Evolutionary conservation across 2,797 vertebrate genomes (phyloP).

Genomic region (Tragelaphus eurycerus): DNA sequence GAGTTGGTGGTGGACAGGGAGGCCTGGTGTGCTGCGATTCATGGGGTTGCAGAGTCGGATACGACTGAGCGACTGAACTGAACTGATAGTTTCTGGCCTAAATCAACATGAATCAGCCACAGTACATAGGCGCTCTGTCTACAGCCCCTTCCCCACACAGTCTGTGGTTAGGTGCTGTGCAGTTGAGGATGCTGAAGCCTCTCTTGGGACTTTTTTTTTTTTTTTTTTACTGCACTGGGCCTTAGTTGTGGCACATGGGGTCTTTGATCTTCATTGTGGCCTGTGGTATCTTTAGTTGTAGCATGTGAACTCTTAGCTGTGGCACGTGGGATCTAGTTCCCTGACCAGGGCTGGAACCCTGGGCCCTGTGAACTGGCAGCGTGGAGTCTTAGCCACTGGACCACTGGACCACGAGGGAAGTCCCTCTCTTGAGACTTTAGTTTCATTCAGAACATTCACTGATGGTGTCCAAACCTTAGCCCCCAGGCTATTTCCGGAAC

Average conservation of each 20-base stretch:
- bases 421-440: background rate
- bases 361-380: background rate
- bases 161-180: background rate
- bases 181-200: background rate
- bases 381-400: background rate
- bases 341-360: background rate
- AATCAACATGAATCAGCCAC: background rate
- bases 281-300: background rate
- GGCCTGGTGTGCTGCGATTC: too few relatives aligned
- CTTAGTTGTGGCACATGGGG: background rate
- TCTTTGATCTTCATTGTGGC: background rate
- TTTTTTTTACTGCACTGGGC: background rate
- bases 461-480: background rate
- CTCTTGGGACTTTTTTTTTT: background rate
- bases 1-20: too few relatives aligned
- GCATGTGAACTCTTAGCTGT: background rate
- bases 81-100: background rate
- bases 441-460: background rate
- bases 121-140: background rate
- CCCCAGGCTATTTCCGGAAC: background rate
- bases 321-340: background rate
- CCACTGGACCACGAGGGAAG: background rate
- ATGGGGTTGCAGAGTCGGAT: too few relatives aligned
- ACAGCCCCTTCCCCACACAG: background rate
- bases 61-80: too few relatives aligned